phyloP scores from a whole-genome alignment of 2,113 vertebrate genomes.

The Malurus melanocephalus region DNA sequence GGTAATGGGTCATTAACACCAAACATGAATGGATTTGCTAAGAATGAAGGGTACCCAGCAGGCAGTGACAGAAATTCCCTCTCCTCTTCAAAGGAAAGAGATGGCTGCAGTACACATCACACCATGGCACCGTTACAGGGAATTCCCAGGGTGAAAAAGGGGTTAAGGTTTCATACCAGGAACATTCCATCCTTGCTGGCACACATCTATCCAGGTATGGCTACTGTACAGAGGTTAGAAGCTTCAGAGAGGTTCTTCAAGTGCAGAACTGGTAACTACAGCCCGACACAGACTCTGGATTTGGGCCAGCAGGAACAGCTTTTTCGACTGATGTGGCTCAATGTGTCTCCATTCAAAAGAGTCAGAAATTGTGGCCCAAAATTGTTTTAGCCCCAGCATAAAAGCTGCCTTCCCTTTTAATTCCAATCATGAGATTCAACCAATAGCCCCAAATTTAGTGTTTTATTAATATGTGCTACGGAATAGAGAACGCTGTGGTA shows the following conservation, averaged over 20 bases:
- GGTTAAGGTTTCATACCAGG: neutral
- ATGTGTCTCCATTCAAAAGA: neutral
- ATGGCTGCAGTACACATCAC: neutral
- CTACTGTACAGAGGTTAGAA: neutral
- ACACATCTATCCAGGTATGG: neutral
- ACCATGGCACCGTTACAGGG: rapidly evolving
- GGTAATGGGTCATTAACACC: neutral
- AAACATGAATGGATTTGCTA: neutral
- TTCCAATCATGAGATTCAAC: neutral
- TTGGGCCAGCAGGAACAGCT: neutral
- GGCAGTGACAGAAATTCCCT: neutral
- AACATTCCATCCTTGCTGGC: neutral
- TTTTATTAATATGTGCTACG: neutral
- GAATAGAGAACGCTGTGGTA: neutral
- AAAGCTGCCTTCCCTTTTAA: neutral
- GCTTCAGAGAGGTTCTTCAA: neutral
- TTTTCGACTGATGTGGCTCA: rapidly evolving
- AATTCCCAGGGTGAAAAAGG: neutral
- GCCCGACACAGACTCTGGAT: rapidly evolving
- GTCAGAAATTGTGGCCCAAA: neutral
- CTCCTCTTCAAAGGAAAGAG: neutral
- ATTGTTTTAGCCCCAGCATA: neutral
- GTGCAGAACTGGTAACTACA: neutral
- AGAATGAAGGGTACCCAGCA: neutral
- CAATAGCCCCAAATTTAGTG: neutral